These are phyloP conservation scores for Schizaphis graminum DNA, from an alignment of 2,888 invertebrate species.

Conservation along the genomic window DNA sequence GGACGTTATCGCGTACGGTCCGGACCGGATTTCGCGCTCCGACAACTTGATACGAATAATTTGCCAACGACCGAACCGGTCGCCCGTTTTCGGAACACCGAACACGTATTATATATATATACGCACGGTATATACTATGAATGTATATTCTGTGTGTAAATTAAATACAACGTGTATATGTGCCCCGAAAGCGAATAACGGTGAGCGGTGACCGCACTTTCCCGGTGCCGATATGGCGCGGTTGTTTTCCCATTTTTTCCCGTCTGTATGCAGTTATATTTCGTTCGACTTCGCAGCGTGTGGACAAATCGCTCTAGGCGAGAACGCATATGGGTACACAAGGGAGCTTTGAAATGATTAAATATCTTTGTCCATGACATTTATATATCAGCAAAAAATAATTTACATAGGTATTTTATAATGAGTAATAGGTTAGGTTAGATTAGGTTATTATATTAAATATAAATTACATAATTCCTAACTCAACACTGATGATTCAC, in stretches of 20 bases:
- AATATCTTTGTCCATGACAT: background rate
- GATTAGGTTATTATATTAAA: too few relatives aligned
- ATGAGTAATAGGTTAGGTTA: too few relatives aligned
- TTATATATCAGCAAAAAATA: background rate
- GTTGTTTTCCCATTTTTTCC: background rate
- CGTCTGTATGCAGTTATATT: background rate
- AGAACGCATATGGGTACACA: background rate
- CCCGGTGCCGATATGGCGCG: background rate
- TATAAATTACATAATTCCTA: background rate
- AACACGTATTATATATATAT: conserved; percentile 6
- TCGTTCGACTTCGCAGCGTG: background rate
- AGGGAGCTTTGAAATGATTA: background rate
- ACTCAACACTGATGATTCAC: background rate
- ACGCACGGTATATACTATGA: background rate
- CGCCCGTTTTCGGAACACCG: conserved; percentile 18
- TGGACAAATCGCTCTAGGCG: background rate
- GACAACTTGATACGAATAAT: background rate
- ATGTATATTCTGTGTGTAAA: background rate
- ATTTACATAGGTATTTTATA: background rate
- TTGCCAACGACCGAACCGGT: conserved; percentile 35
- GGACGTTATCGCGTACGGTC: background rate
- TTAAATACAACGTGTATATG: background rate
- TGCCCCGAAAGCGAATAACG: conserved; percentile 29
- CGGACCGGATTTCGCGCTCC: conserved; percentile 13
- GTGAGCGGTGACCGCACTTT: conserved; percentile 14